Conservation (phyloP, 53 echinoderm and acorn worm species). For the Temnopleurus reevesii region DNA sequence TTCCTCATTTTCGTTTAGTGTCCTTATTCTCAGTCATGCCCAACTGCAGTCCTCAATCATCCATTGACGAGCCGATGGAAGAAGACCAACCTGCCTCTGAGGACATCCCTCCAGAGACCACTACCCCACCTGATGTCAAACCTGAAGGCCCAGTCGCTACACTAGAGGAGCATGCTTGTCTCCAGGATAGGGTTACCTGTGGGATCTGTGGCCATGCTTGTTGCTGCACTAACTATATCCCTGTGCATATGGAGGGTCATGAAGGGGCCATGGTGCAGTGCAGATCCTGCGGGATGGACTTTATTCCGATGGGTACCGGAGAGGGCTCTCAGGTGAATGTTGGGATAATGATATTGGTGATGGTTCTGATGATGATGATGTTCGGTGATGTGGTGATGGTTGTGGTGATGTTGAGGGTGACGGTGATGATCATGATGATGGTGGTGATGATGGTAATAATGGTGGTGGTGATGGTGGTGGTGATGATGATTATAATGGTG, state of each 20-base stretch:
- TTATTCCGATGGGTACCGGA: not conserved
- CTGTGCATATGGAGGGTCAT: constrained; percentile 3
- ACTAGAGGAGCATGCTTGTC: constrained; percentile 7
- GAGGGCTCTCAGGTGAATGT: not conserved
- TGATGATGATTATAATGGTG: too few relatives aligned
- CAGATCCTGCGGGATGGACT: constrained; percentile 9
- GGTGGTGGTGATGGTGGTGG: too few relatives aligned
- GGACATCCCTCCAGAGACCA: not conserved
- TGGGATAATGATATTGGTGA: too few relatives aligned
- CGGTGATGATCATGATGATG: too few relatives aligned
- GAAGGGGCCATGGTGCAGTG: not conserved
- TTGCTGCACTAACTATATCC: constrained; percentile 30
- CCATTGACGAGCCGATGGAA: not conserved
- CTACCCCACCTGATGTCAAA: not conserved
- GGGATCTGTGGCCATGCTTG: constrained; percentile 41
- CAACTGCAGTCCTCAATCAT: not conserved
- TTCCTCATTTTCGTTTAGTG: too few relatives aligned
- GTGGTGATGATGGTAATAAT: too few relatives aligned
- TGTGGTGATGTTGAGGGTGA: too few relatives aligned
- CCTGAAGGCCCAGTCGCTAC: not conserved
- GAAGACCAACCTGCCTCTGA: not conserved
- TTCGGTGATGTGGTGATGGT: too few relatives aligned
- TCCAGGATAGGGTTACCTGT: constrained; percentile 11
- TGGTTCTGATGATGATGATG: too few relatives aligned
- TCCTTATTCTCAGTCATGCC: too few relatives aligned